Conservation (phyloP, 2,888 invertebrate genomes). For the Anodontia alba region DNA sequence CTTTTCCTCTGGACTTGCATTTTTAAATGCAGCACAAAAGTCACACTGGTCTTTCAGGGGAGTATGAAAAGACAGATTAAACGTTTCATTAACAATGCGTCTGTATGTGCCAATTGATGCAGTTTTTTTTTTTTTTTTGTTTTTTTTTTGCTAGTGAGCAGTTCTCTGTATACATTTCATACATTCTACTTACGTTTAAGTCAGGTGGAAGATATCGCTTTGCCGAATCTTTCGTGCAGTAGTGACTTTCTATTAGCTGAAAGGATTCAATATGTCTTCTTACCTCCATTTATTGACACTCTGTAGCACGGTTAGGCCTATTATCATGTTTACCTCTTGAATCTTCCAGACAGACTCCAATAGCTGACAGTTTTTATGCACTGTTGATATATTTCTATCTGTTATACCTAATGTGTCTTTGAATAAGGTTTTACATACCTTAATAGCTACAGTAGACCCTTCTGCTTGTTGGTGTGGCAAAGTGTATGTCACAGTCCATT, state of each 20-base stretch:
- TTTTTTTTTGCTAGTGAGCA: background rate
- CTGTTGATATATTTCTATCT: background rate
- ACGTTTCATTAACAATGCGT: background rate
- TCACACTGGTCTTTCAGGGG: constrained; percentile 2
- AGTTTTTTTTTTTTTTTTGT: too few relatives aligned
- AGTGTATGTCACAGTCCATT: background rate
- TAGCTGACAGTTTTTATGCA: background rate
- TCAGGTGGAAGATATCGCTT: background rate
- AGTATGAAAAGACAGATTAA: background rate
- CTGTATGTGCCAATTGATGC: background rate
- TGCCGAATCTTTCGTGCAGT: background rate
- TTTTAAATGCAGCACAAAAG: background rate
- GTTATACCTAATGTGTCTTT: background rate
- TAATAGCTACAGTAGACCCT: background rate
- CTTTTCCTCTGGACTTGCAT: background rate
- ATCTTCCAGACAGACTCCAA: background rate
- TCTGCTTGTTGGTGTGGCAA: background rate
- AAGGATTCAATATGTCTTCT: background rate
- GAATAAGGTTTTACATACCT: constrained; percentile 18
- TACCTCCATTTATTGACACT: background rate
- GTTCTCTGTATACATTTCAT: background rate
- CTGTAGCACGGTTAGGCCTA: background rate
- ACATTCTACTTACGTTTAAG: background rate
- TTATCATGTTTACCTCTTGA: background rate
- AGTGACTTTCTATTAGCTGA: background rate